A percentile compares a stretch with the other conserved stretches of the same genome.
phyloP scores from a whole-genome alignment of 2,113 vertebrate genomes.

The Chionodraco myersi region DNA sequence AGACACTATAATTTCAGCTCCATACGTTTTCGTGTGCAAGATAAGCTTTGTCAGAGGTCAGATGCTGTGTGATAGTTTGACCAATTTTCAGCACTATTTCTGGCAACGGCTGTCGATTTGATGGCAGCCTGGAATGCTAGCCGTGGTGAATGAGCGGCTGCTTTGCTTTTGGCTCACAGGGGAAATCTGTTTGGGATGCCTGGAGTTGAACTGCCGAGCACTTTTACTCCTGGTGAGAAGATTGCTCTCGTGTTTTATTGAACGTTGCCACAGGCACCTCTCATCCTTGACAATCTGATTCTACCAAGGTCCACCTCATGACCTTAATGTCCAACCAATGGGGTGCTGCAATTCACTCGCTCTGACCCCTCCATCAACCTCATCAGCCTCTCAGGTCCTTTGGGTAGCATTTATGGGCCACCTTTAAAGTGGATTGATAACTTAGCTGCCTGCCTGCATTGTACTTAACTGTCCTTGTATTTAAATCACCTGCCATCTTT shows the following conservation, averaged over 20 bases:
- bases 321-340: slow-evolving; percentile 75
- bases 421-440: slow-evolving; percentile 69
- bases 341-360: slow-evolving; percentile 70
- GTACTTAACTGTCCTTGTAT: slow-evolving; percentile 64
- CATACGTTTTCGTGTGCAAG: slow-evolving; percentile 67
- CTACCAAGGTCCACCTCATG: slow-evolving; percentile 69
- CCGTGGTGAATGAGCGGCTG: slow-evolving; percentile 66
- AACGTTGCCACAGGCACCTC: slow-evolving; percentile 72
- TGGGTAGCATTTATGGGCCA: slow-evolving; percentile 62
- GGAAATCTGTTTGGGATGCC: slow-evolving; percentile 80
- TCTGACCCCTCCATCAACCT: slow-evolving; percentile 75
- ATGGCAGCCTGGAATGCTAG: slow-evolving; percentile 63
- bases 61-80: slow-evolving; percentile 71
- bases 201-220: slow-evolving; percentile 61
- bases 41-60: slow-evolving; percentile 79
- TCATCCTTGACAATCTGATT: slow-evolving; percentile 80
- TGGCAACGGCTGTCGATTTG: slow-evolving; percentile 65
- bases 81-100: slow-evolving; percentile 76
- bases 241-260: slow-evolving; percentile 84
- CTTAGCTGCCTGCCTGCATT: slow-evolving; percentile 46
- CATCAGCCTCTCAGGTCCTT: slow-evolving; percentile 65
- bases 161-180: slow-evolving; percentile 69
- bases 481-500: slow-evolving; percentile 68
- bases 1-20: slow-evolving; percentile 70
- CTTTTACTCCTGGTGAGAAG: slow-evolving; percentile 77